Evolutionary conservation across 2,113 vertebrate species (phyloP).

Genomic region (Paraplagusia blochii): DNA sequence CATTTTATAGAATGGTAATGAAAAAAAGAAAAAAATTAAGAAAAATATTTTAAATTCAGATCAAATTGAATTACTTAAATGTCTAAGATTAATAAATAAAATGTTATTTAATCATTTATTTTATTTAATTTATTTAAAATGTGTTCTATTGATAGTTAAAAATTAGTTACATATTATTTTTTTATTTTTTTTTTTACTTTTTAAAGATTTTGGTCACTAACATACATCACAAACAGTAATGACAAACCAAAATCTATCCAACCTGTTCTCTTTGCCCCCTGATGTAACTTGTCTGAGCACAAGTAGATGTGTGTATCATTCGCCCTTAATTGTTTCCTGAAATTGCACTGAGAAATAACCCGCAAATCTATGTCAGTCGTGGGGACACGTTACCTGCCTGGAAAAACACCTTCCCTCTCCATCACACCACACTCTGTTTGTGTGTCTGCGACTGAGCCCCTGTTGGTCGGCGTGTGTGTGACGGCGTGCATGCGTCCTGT

Average conservation of each 20-base stretch:
- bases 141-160: too few species aligned
- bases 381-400: constrained; percentile 57
- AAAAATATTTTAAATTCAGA: too few species aligned
- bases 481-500: constrained; percentile 23
- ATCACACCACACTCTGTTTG: constrained; percentile 61
- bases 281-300: constrained; percentile 6
- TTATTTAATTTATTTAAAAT: too few species aligned
- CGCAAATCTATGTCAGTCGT: constrained; percentile 44
- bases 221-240: too few species aligned
- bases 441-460: constrained; percentile 31
- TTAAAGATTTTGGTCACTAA: too few species aligned
- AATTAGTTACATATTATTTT: too few species aligned
- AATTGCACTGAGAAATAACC: constrained; percentile 48
- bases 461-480: constrained; percentile 18
- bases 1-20: too few species aligned
- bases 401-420: constrained; percentile 62
- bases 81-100: too few species aligned
- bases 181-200: too few species aligned
- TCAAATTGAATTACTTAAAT: too few species aligned
- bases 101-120: too few species aligned
- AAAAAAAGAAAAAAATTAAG: too few species aligned
- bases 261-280: constrained; percentile 44
- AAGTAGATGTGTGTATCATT: constrained; percentile 12
- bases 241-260: background rate
- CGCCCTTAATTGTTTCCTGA: constrained; percentile 29